Evolutionary conservation across 2,113 vertebrate genomes (phyloP).

Genomic region (Pavo muticus): DNA sequence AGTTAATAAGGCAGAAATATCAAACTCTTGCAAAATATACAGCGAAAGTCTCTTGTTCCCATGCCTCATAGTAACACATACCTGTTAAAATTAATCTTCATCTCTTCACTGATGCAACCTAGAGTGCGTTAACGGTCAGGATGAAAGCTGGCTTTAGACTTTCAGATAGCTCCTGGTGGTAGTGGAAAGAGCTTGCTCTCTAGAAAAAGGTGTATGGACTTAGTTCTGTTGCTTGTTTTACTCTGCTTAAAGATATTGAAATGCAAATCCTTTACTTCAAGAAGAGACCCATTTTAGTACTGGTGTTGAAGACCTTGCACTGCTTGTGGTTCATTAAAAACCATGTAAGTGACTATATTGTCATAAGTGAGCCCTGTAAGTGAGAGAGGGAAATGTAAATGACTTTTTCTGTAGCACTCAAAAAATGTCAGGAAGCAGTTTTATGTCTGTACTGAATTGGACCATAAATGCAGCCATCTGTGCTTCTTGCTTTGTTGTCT

Average conservation of each 20-base stretch:
- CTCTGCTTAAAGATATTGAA: not conserved
- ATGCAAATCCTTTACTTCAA: not conserved
- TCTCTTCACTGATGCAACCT: not conserved
- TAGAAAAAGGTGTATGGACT: not conserved
- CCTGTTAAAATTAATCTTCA: not conserved
- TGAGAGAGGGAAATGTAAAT: not conserved
- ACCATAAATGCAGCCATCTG: not conserved
- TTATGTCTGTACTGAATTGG: not conserved
- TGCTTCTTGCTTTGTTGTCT: not conserved
- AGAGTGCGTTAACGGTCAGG: not conserved
- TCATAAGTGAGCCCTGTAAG: not conserved
- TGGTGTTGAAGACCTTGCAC: not conserved
- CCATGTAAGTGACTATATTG: not conserved
- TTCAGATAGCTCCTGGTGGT: not conserved
- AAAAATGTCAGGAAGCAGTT: not conserved
- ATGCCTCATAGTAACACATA: not conserved
- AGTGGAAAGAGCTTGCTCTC: not conserved
- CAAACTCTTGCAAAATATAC: not conserved
- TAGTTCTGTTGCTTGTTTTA: not conserved
- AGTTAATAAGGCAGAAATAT: not conserved
- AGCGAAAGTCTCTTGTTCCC: not conserved
- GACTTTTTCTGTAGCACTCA: not conserved
- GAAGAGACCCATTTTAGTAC: not conserved
- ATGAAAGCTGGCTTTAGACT: not conserved
- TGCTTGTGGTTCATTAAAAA: accelerated